phyloP scores from a whole-genome alignment of 2,888 invertebrate species.

The Mythimna pallens region DNA sequence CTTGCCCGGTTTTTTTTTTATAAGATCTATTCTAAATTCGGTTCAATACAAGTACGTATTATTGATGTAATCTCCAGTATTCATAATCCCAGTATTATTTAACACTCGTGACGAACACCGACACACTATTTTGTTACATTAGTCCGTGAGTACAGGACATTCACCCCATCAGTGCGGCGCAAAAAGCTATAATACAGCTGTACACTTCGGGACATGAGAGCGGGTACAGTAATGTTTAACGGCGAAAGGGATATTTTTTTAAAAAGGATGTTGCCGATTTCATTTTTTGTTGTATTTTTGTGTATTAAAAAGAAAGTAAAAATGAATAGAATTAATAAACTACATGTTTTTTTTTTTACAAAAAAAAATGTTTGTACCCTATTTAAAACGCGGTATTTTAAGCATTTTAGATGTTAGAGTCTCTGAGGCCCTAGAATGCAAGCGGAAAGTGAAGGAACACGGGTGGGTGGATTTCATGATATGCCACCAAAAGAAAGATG shows the following conservation, averaged over 20 bases:
- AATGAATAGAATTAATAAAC: no score
- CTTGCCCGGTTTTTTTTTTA: no score
- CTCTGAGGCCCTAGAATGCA: no score
- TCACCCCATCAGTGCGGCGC: conserved; percentile 69
- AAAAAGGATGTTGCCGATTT: not conserved
- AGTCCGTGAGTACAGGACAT: conserved; percentile 66
- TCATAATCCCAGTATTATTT: conserved; percentile 51
- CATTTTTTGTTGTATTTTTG: not conserved
- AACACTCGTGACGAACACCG: conserved; percentile 49
- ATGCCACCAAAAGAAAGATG: no score
- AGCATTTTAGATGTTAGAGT: no score
- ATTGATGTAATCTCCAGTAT: conserved; percentile 29
- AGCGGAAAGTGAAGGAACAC: no score
- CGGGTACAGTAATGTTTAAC: conserved; percentile 10
- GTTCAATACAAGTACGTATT: conserved; percentile 5
- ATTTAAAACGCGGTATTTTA: no score
- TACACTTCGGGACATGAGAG: conserved; percentile 63
- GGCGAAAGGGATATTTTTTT: not conserved
- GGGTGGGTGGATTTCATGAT: no score
- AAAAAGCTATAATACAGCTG: conserved; percentile 64
- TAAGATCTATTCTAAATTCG: not conserved
- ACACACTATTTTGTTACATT: conserved; percentile 63
- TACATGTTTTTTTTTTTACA: no score
- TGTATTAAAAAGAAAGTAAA: no score
- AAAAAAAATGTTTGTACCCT: no score